Evolutionary conservation across 1,140 invertebrate species (phyloP).

Genomic region (Ganaspis sp.): DNA sequence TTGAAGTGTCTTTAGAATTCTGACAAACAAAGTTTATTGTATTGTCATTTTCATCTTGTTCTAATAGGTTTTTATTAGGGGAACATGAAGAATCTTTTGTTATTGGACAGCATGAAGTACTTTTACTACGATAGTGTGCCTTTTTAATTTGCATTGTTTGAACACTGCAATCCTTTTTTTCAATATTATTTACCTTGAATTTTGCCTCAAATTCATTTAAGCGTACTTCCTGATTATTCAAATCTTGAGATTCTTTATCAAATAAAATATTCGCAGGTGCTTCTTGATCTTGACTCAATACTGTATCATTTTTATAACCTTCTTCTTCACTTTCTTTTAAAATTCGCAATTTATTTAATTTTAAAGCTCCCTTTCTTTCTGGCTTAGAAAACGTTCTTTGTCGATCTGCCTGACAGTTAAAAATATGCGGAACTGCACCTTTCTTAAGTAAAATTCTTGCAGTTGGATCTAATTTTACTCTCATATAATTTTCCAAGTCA

Average conservation of each 20-base stretch:
- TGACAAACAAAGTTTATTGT: neutral
- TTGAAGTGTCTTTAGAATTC: neutral
- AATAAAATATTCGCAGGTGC: no score
- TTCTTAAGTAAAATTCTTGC: constrained; percentile 60
- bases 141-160: no score
- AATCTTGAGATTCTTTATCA: no score
- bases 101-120: neutral
- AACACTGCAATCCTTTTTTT: neutral
- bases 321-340: constrained; percentile 37
- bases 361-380: constrained; percentile 32
- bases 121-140: neutral
- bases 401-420: constrained; percentile 61
- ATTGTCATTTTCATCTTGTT: neutral
- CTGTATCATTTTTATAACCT: constrained; percentile 9
- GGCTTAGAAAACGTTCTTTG: constrained; percentile 39
- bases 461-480: constrained; percentile 58
- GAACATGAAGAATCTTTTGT: neutral
- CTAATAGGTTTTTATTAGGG: neutral
- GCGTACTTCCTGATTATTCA: neutral
- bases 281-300: neutral
- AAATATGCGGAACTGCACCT: constrained; percentile 61
- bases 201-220: no score
- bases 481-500: constrained; percentile 66
- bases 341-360: constrained; percentile 5
- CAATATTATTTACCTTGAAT: no score